Percentiles rank a stretch among this genome's conserved stretches.
Conservation (phyloP, 2,797 vertebrate genomes). For the Epinephelus coioides region DNA sequence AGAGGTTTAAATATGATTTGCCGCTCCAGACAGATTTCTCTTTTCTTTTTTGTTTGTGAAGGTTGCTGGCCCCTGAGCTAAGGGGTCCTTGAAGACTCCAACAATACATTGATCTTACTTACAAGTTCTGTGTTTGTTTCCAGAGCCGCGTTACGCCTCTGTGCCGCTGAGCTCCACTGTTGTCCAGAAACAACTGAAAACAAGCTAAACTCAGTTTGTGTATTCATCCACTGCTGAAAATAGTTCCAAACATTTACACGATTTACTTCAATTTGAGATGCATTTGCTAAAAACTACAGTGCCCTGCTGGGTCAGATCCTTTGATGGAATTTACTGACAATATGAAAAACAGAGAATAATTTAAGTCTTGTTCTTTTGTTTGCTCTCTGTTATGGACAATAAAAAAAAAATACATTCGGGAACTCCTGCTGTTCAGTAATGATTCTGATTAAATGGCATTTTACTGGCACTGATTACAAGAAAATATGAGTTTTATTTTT, state of each 20-base stretch:
- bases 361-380: not conserved
- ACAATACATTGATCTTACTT: not conserved
- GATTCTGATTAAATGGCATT: slow-evolving; percentile 9
- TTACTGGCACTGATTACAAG: slow-evolving; percentile 5
- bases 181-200: not conserved
- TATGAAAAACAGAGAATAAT: not conserved
- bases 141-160: not conserved
- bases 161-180: too few species aligned
- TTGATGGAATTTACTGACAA: not conserved
- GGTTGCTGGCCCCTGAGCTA: too few species aligned
- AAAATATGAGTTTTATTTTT: not conserved
- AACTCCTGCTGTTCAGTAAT: not conserved
- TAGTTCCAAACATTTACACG: not conserved
- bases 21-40: too few species aligned
- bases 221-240: slow-evolving; percentile 19
- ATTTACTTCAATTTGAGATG: not conserved
- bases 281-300: not conserved
- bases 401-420: not conserved
- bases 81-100: not conserved
- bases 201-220: not conserved
- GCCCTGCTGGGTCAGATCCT: not conserved
- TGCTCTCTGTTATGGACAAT: not conserved
- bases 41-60: too few species aligned
- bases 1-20: too few species aligned
- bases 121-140: not conserved